Evolutionary conservation across 2,797 vertebrate species (phyloP), one percentile per base, ranked within the genome.

Genomic region (Xyrichtys novacula): DNA sequence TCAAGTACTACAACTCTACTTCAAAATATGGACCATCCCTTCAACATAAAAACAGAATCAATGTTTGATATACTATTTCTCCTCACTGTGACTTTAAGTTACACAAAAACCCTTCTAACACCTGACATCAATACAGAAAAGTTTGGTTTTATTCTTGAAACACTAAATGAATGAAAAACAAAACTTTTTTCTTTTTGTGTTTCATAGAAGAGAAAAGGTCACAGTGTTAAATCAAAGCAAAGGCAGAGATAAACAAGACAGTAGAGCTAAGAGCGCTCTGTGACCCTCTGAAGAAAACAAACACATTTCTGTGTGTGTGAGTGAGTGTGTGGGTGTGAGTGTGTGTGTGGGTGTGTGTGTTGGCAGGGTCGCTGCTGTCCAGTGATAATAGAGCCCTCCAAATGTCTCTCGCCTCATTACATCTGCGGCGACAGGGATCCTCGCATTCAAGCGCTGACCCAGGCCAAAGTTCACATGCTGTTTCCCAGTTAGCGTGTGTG

Each of bases 331-430:
- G 57, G 64, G 47, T 34, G 55, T 56, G 57, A 64, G 47, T 34
- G 43, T 70, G 47, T 56, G 58, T 42, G 61, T 50, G 53, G 53
- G 59, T 71, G 50, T 56, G 57, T 53, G 63, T 57, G 67, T 67
- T 68, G 65, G 66, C 72, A 44, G 46, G 72, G 43, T 31, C 53
- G 76, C 81, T 67, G 62, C 60, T 55, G 67, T 76, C 55, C 84
- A 68, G 36, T 76, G 50, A 88, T 83, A 85, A 89, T 78, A 60
- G 54, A 79, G 55, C 67, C 72, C 67, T 80, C 65, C 52, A 74
- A 85, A 87, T 65, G 63, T 74, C 74, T 88, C 78, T 88, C 78
- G 82, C 89, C 79, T 89, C 87, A 88, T 88, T 89, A 85, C 80
- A 78, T 81, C 71, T 60, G 70, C 46, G 78, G 85, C 65, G 79